Conservation (phyloP, 2,113 vertebrate genomes). For the Picathartes gymnocephalus region DNA sequence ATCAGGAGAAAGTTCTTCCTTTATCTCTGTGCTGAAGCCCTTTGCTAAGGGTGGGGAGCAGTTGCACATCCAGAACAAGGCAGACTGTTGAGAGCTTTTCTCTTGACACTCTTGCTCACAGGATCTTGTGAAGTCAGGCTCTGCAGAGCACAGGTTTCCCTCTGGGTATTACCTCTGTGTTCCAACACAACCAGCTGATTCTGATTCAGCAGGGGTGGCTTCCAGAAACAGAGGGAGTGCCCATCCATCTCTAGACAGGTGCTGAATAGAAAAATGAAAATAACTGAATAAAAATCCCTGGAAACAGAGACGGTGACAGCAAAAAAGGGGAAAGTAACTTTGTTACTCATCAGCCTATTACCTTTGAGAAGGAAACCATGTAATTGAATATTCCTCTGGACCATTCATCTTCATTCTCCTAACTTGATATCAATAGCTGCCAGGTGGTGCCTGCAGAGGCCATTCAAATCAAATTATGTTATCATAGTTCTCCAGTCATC, state of each 20-base stretch:
- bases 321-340: conserved; percentile 16
- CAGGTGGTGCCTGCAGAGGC: conserved; percentile 37
- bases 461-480: conserved; percentile 63
- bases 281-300: conserved; percentile 47
- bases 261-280: conserved; percentile 49
- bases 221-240: not conserved
- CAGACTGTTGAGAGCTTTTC: not conserved
- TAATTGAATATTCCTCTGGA: conserved; percentile 58
- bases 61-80: not conserved
- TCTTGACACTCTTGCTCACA: not conserved
- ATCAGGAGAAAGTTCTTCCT: not conserved
- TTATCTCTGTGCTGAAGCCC: not conserved
- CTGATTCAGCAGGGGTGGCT: not conserved
- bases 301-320: conserved; percentile 37
- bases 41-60: not conserved
- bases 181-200: not conserved
- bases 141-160: not conserved
- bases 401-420: conserved; percentile 56
- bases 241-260: conserved; percentile 11
- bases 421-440: conserved; percentile 58
- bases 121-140: not conserved
- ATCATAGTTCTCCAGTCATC: conserved; percentile 49
- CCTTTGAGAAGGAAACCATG: conserved; percentile 39
- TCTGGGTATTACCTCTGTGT: not conserved
- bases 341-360: conserved; percentile 54